These are phyloP conservation scores for Neodontobutis hainanensis DNA, from an alignment of 2,113 vertebrate genomes.

Conservation along the genomic window DNA sequence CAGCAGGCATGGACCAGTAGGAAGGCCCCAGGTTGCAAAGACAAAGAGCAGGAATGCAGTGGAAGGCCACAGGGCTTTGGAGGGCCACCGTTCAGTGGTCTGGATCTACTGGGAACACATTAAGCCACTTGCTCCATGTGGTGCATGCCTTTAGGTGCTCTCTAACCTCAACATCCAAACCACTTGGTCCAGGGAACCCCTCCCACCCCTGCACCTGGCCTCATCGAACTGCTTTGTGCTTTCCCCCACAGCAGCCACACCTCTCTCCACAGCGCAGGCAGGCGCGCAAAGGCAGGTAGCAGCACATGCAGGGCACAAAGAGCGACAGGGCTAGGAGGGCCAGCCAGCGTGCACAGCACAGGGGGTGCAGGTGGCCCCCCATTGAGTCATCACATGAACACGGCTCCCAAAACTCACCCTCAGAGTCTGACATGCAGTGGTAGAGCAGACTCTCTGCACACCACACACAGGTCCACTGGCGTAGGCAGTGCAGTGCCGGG, in stretches of 20 bases:
- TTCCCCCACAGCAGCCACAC: constrained; percentile 90
- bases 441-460: constrained; percentile 93
- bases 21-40: constrained; percentile 71
- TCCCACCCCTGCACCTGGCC: constrained; percentile 56
- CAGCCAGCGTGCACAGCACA: constrained; percentile 90
- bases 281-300: constrained; percentile 90
- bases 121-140: constrained; percentile 27
- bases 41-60: constrained; percentile 74
- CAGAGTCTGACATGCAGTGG: constrained; percentile 95
- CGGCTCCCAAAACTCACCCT: constrained; percentile 94
- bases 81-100: constrained; percentile 43
- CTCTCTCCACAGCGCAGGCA: constrained; percentile 90
- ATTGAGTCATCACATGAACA: constrained; percentile 90
- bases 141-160: constrained; percentile 26
- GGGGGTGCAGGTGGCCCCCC: constrained; percentile 81
- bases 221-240: constrained; percentile 93
- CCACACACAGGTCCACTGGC: constrained; percentile 92
- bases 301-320: constrained; percentile 94
- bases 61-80: constrained; percentile 64
- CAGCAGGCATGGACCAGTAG: constrained; percentile 58
- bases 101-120: constrained; percentile 54
- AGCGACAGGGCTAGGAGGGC: constrained; percentile 87
- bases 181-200: constrained; percentile 40
- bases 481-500: constrained; percentile 86
- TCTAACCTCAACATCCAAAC: constrained; percentile 36